Conservation (phyloP, 30 jellyfish, hydroid and myxozoan genomes). For the Rhopilema esculentum region DNA sequence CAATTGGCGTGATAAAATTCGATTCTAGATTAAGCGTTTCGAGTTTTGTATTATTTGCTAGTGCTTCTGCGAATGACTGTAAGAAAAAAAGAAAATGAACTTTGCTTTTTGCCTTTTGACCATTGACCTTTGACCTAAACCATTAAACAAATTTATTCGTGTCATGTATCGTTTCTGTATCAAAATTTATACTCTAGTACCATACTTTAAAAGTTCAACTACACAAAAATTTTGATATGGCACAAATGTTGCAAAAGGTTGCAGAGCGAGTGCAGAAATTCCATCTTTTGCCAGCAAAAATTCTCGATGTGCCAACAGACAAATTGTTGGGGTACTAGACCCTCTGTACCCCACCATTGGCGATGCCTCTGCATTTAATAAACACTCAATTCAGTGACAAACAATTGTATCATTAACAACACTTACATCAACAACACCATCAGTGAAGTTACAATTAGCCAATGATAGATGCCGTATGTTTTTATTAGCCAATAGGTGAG, state of each 20-base stretch:
- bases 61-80: slow-evolving; percentile 63
- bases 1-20: slow-evolving; percentile 65
- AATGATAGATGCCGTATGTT: slow-evolving; percentile 71
- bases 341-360: too few species aligned
- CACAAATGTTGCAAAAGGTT: too few species aligned
- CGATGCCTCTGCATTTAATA: too few species aligned
- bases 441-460: slow-evolving; percentile 77
- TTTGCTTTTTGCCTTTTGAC: background rate
- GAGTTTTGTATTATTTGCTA: slow-evolving; percentile 44
- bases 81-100: background rate
- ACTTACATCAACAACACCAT: slow-evolving; percentile 52
- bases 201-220: too few species aligned
- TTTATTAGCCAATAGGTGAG: slow-evolving; percentile 73
- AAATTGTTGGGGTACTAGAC: too few species aligned
- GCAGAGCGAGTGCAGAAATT: too few species aligned
- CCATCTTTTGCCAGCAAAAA: too few species aligned
- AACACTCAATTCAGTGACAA: background rate
- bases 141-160: too few species aligned
- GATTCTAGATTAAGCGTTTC: slow-evolving; percentile 61
- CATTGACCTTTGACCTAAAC: background rate
- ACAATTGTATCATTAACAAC: background rate
- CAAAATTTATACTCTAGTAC: too few species aligned
- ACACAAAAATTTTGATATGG: too few species aligned
- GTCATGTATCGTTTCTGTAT: too few species aligned
- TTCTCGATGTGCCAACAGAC: too few species aligned